Conservation (phyloP, 2,113 vertebrate species). For the Struthio camelus region DNA sequence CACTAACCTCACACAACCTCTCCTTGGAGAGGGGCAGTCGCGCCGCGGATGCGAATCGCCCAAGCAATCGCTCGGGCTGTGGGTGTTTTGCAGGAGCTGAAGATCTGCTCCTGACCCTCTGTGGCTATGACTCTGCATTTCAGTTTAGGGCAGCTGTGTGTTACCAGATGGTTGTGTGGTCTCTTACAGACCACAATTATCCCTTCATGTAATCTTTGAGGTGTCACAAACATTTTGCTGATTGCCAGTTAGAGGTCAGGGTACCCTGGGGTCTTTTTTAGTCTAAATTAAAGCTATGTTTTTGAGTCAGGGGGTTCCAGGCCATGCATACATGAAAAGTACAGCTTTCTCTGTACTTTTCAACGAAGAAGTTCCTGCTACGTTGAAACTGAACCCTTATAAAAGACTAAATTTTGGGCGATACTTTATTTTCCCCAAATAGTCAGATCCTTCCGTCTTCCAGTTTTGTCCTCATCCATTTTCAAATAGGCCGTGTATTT, state of each 20-base stretch:
- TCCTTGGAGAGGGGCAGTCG: background rate
- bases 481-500: background rate
- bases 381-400: background rate
- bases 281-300: background rate
- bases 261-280: background rate
- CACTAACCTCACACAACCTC: background rate
- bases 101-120: background rate
- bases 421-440: background rate
- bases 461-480: background rate
- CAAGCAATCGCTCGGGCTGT: accelerated
- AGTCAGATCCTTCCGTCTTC: background rate
- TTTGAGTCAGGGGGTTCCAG: background rate
- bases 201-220: background rate
- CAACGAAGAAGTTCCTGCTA: background rate
- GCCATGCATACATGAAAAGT: background rate
- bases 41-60: background rate
- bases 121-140: background rate
- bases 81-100: background rate
- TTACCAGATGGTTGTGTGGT: background rate
- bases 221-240: background rate
- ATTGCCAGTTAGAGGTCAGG: background rate
- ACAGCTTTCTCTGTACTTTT: background rate
- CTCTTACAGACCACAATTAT: background rate
- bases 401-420: background rate
- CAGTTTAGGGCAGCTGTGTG: background rate